Evolutionary conservation across 2,888 invertebrate genomes (phyloP), one percentile per base, ranked within the genome.

Genomic region (Leptopterna dolabrata): DNA sequence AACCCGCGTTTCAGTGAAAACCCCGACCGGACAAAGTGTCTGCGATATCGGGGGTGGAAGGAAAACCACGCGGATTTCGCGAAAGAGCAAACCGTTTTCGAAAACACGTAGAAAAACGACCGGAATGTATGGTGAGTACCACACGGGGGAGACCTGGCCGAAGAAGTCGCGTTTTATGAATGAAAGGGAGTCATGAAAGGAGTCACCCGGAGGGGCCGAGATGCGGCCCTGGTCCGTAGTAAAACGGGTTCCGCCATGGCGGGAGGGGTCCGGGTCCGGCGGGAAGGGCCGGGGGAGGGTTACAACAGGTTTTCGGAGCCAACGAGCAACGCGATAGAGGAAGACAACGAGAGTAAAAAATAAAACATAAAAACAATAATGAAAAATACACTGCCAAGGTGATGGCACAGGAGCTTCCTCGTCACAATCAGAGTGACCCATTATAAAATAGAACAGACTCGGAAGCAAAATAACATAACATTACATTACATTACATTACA

Each of bases 251-350:
- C 24, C 24, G 13, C 3, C 3, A 13, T 3, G 27, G 1, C 4
- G 27, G 11, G 29, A 27, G n/a, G 80, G 55, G 19, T 9, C 19
- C 7, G 45, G 24, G 47, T 19, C n/a, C 29, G 76, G 13, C n/a
- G 41, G 9, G 76, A 1, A 36, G 43, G n/a, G 36, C 36, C 36
- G 45, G 76, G 76, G 45, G 51, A 41, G 80, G 80, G 80, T n/a
- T n/a, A 51, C 80, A 81, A 81, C 80, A 29, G 80, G 80, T 81
- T 81, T 76, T 43, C n/a, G 76, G 45, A 36, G 29, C 73, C n/a
- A 16, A 73, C 29, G 29, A n/a, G 11, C 73, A 14, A 16, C 30
- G 36, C n/a, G 29, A 2, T 1, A n/a, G 73, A 73, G 73, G 36
- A n/a, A 73, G 73, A 73, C 36, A 55, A 55, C 55, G 19, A 55